These are phyloP conservation scores for Chunga burmeisteri DNA, from an alignment of 2,113 vertebrate species.

Conservation along the genomic window DNA sequence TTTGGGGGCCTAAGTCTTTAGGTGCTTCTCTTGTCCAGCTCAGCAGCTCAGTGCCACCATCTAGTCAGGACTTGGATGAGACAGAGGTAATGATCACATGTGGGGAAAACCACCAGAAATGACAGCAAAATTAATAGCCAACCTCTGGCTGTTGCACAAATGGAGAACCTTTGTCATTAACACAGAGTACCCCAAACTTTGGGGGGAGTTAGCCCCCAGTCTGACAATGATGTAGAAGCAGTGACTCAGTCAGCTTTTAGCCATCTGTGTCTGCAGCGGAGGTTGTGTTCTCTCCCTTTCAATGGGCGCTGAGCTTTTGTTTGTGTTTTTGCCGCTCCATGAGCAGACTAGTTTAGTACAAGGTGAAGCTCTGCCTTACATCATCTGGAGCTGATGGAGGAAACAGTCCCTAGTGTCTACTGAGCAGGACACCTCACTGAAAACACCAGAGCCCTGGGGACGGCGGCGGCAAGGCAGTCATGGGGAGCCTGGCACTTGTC, in stretches of 20 bases:
- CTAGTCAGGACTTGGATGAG: neutral
- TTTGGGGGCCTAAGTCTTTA: neutral
- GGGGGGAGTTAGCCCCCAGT: neutral
- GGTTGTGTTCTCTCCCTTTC: neutral
- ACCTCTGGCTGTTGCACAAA: constrained; percentile 16
- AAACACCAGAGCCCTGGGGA: constrained; percentile 45
- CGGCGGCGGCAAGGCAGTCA: neutral
- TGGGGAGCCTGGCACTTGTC: constrained; percentile 42
- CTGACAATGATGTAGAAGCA: constrained; percentile 1
- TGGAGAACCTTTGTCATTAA: neutral
- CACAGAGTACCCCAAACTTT: constrained; percentile 6
- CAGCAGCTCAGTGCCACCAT: neutral
- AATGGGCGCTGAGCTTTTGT: neutral
- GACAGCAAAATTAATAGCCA: constrained; percentile 24
- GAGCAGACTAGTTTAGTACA: neutral
- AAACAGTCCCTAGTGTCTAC: neutral
- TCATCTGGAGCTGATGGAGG: constrained; percentile 46
- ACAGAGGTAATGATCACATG: neutral
- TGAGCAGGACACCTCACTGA: constrained; percentile 15
- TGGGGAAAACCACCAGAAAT: neutral
- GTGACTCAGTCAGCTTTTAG: neutral
- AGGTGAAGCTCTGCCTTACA: constrained; percentile 27
- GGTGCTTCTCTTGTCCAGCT: neutral
- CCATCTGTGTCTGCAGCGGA: constrained; percentile 32
- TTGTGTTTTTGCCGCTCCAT: neutral